Evolutionary conservation across 2,797 vertebrate species (phyloP), one percentile per base, ranked within the genome.

Genomic region (Anas georgica): DNA sequence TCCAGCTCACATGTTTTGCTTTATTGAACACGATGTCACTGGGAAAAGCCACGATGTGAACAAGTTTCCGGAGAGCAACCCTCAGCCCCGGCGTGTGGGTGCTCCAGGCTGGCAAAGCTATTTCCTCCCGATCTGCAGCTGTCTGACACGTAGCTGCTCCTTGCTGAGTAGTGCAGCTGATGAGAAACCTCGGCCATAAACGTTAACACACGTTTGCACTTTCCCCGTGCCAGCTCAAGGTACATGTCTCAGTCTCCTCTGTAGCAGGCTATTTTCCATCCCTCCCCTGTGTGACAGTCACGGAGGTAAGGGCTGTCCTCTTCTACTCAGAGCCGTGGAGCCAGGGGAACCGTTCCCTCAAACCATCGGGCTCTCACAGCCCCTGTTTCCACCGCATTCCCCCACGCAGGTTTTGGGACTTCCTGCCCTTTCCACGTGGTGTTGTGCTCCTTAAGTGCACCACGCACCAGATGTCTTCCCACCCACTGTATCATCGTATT

Each of bases 271-370:
- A 1, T 10, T 45, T 22, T 70, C 25, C 60, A 12, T 43, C 52
- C 10, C 48, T 63, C 16, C n/a, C 74, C 45, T 5, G 1, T 20
- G 8, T 25, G 85, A n/a, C 11, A 18, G 45, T 48, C 46, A 18
- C 0, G 0, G 46, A 66, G 56, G 14, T 1, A 2, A 41, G 31
- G 2, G 18, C 5, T 48, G 22, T 23, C n/a, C 5, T 1, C 56
- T 62, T 52, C n/a, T 26, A 17, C 48, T 62, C 1, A 0, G 41
- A 22, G 21, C 69, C 31, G 28, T 35, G 48, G 33, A 23, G 13
- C 1, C 11, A 43, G 26, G 35, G 9, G 6, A 5, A 3, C 33
- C 8, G 5, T 29, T 69, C 50, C 50, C 56, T 4, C 2, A 37
- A 73, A 78, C 23, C 43, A 37, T 3, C 3, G 3, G 33, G 35